Base-by-base conservation (phyloP, 2,797 vertebrate species). In the Glossophaga mutica region DNA sequence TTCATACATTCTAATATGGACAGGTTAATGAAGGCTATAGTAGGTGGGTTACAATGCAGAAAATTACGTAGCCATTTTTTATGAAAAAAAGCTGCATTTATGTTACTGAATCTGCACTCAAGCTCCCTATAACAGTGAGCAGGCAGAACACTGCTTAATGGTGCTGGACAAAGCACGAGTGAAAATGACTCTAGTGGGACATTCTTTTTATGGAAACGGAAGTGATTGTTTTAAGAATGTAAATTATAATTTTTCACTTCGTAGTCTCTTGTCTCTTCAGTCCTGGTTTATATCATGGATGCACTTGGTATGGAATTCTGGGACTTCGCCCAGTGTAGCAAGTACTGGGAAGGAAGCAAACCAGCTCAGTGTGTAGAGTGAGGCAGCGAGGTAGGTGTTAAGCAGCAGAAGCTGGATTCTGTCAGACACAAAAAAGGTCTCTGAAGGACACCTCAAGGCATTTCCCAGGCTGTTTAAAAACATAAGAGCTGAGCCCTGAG, bases 201-300 rank as follows among this genome's bases (percentile, higher is more conserved):
- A 88, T 65, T 67, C 74, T 82, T 95, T 95, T 88, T 57, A 90
- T 65, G 52, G 84, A 86, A 83, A 62, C 34, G 0, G 62, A 97
- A 90, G 73, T 14, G 81, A 90, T 93, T 87, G n/a, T 83, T 96
- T 96, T 84, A 94, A 91, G 24, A 89, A 86, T 42, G 48, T n/a
- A 82, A 87, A 67, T 55, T 84, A 68, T 82, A 24, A 68, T 76
- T 83, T 85, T 81, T 95, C 59, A 59, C 37, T n/a, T 55, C 21
- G 74, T 55, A 44, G 52, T 76, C 57, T 94, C 26, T 76, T 57
- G 55, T 88, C 82, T 91, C 88, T 70, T 67, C 94, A 93, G 94
- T 82, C 34, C 85, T 34, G 5, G 21, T 94, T 62, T 78, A 0
- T 52, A 32, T 73, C 15, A 16, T 57, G 50, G 73, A 26, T 12